phyloP scores from a whole-genome alignment of 1,140 invertebrate genomes.

The Pararge aegeria region DNA sequence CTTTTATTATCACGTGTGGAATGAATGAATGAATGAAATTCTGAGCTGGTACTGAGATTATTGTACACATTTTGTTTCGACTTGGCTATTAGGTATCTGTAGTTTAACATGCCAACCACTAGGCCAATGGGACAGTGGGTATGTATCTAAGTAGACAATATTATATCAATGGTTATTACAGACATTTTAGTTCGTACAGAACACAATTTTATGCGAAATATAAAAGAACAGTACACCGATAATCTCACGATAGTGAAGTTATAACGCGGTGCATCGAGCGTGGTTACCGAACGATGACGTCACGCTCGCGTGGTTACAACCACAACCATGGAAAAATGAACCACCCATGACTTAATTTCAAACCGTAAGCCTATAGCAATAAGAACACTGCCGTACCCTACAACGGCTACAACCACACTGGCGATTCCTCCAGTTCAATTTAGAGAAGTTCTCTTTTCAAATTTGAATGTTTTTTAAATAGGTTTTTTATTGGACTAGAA shows the following conservation, averaged over 20 bases:
- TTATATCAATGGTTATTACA: constrained; percentile 1
- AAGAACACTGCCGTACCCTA: constrained; percentile 25
- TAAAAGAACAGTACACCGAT: constrained; percentile 51
- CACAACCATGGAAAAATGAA: constrained; percentile 38
- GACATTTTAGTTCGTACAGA: constrained; percentile 3
- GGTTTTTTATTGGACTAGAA: constrained; percentile 74
- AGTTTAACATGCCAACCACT: too few relatives aligned
- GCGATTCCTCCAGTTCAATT: constrained; percentile 39
- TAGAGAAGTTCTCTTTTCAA: constrained; percentile 58
- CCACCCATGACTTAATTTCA: constrained; percentile 30
- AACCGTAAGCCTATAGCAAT: constrained; percentile 25
- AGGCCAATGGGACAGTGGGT: neutral
- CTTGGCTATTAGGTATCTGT: too few relatives aligned
- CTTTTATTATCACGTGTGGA: too few relatives aligned
- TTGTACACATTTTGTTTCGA: too few relatives aligned
- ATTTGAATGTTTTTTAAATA: constrained; percentile 75
- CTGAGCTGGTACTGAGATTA: too few relatives aligned
- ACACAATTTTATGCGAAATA: constrained; percentile 43
- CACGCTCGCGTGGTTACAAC: constrained; percentile 53
- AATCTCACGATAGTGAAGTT: constrained; percentile 65
- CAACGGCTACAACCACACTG: constrained; percentile 34
- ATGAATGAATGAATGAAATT: too few relatives aligned
- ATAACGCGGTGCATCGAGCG: constrained; percentile 62
- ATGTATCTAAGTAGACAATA: neutral
- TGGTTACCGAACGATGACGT: constrained; percentile 71